phyloP scores from a whole-genome alignment of 2,888 invertebrate genomes.

The Neoascia interrupta region DNA sequence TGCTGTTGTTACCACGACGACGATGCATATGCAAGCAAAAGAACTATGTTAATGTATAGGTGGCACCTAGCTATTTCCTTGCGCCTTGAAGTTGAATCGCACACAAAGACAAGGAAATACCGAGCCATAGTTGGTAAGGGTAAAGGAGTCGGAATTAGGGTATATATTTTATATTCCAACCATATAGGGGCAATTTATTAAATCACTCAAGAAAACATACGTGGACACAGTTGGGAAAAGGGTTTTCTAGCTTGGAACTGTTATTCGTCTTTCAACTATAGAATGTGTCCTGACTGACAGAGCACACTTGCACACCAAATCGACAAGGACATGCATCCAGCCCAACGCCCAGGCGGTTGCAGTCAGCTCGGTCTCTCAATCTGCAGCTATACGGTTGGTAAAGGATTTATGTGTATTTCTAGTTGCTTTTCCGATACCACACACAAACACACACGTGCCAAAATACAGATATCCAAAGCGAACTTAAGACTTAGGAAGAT shows the following conservation, averaged over 20 bases:
- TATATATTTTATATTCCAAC: constrained; percentile 66
- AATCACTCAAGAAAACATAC: constrained; percentile 70
- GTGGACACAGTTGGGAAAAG: constrained; percentile 65
- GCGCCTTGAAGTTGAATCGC: constrained; percentile 45
- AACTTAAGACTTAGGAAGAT: constrained; percentile 54
- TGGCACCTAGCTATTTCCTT: constrained; percentile 23
- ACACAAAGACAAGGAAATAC: constrained; percentile 25
- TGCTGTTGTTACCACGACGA: constrained; percentile 38
- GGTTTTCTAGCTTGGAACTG: constrained; percentile 52
- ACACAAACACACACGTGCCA: constrained; percentile 1
- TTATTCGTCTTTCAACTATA: constrained; percentile 35
- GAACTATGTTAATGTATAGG: not conserved
- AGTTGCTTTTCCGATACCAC: constrained; percentile 20
- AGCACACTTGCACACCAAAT: not conserved
- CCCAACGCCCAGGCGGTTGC: constrained; percentile 37
- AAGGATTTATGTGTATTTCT: constrained; percentile 58
- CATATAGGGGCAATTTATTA: constrained; percentile 69
- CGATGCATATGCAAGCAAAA: constrained; percentile 39
- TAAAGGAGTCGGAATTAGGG: constrained; percentile 20
- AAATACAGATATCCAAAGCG: not conserved
- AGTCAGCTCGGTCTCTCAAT: constrained; percentile 42
- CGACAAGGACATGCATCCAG: constrained; percentile 21
- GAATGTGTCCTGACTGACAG: constrained; percentile 52
- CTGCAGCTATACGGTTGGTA: constrained; percentile 21
- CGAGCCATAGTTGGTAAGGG: constrained; percentile 35